phyloP scores from a whole-genome alignment of 1,140 invertebrate genomes.

The Diorhabda carinulata region DNA sequence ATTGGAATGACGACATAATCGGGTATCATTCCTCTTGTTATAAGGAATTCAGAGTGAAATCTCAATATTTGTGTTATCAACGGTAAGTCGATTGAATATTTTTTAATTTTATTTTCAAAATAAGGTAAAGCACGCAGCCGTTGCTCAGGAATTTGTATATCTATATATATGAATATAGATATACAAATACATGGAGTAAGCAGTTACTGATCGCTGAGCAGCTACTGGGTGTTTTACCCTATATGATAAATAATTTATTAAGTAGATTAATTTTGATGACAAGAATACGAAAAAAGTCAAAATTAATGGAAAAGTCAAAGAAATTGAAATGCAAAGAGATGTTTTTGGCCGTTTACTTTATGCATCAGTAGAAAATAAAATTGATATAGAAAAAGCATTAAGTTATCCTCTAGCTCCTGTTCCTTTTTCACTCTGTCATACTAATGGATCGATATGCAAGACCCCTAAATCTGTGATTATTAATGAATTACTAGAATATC shows the following conservation, averaged over 20 bases:
- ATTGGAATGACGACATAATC: no score
- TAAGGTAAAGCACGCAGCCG: conserved; percentile 4
- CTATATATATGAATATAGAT: not conserved
- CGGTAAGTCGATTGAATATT: conserved; percentile 7
- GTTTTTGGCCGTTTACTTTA: conserved; percentile 20
- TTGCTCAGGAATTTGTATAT: conserved; percentile 1
- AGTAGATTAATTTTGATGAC: conserved; percentile 11
- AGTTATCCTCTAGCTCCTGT: conserved; percentile 15
- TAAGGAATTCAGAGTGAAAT: conserved; percentile 7
- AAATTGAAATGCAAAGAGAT: conserved; percentile 17
- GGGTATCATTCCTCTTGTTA: no score
- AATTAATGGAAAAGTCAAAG: conserved; percentile 14
- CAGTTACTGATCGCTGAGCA: conserved; percentile 6
- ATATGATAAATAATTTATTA: conserved; percentile 6
- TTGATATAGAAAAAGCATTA: conserved; percentile 16
- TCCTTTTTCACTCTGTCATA: conserved; percentile 13
- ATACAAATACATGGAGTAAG: not conserved
- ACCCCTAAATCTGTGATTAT: conserved; percentile 13
- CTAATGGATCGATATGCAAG: conserved; percentile 14
- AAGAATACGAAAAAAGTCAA: conserved; percentile 17
- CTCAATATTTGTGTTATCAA: conserved; percentile 7
- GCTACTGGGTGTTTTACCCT: conserved; percentile 5
- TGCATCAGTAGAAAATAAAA: conserved; percentile 17
- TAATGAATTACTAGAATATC: not conserved
- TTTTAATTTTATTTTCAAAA: conserved; percentile 5